Percentiles rank a stretch among this genome's conserved stretches.
These are phyloP conservation scores for Pollenia labialis DNA, from an alignment of 2,888 invertebrate genomes.

Conservation along the genomic window DNA sequence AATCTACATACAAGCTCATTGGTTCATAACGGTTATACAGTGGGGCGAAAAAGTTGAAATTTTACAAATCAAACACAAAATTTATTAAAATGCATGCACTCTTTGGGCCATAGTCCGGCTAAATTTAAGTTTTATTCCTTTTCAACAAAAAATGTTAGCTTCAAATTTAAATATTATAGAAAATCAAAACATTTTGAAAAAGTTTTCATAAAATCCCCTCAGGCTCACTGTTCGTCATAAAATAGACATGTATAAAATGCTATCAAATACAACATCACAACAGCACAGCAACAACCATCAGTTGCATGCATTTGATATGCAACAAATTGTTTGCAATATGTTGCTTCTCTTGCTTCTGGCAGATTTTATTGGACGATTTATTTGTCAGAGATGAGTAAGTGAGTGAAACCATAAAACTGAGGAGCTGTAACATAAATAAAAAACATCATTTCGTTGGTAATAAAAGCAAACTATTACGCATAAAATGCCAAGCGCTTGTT, in stretches of 20 bases:
- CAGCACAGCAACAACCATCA: neutral
- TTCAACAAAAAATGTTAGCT: too few species aligned
- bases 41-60: neutral
- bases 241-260: neutral
- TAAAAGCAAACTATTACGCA: constrained; percentile 61
- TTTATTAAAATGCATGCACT: too few species aligned
- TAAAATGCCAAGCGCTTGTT: constrained; percentile 40
- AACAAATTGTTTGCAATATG: constrained; percentile 53
- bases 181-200: neutral
- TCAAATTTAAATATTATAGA: too few species aligned
- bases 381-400: constrained; percentile 24
- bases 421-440: constrained; percentile 29
- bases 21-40: constrained; percentile 4
- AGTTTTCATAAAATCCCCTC: neutral
- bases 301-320: constrained; percentile 34
- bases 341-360: constrained; percentile 23
- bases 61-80: too few species aligned
- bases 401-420: constrained; percentile 69
- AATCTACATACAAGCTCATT: constrained; percentile 16
- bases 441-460: constrained; percentile 39
- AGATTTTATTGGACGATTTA: constrained; percentile 23
- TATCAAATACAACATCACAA: neutral
- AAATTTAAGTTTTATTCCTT: too few species aligned
- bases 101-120: too few species aligned
- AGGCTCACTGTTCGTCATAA: constrained; percentile 9